phyloP scores from a whole-genome alignment of 2,888 invertebrate species.

The Vanessa cardui region DNA sequence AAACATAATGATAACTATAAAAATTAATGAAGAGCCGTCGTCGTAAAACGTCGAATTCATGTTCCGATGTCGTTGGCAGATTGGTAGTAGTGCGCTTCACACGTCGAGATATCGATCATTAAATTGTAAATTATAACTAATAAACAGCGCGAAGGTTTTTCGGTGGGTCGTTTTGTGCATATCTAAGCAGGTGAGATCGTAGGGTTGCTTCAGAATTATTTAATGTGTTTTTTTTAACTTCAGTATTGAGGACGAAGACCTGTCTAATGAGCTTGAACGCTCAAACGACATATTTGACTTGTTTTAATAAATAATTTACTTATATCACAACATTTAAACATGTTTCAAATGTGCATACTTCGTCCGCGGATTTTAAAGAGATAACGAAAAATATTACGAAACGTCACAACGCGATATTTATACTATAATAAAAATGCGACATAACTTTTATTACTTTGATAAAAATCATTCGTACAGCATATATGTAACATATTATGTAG shows the following conservation, averaged over 20 bases:
- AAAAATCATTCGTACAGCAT: not conserved
- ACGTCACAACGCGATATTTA: not conserved
- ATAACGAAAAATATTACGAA: not conserved
- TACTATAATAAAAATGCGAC: conserved; percentile 3
- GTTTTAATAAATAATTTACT: conserved; percentile 11
- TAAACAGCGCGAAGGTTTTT: conserved; percentile 27
- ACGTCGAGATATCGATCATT: conserved; percentile 40
- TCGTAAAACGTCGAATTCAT: conserved; percentile 46
- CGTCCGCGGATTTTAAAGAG: not conserved
- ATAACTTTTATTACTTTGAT: conserved; percentile 9
- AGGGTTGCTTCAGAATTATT: conserved; percentile 10
- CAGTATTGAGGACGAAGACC: conserved; percentile 14
- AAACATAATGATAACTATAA: conserved; percentile 43
- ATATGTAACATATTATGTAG: not conserved
- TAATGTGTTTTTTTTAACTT: not conserved
- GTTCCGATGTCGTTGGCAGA: conserved; percentile 41
- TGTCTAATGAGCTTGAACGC: conserved; percentile 18
- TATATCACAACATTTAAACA: conserved; percentile 6
- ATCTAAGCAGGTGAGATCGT: conserved; percentile 18
- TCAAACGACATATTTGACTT: conserved; percentile 18
- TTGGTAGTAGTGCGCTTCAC: conserved; percentile 38
- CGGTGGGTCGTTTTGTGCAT: conserved; percentile 25
- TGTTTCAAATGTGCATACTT: not conserved
- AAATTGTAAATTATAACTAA: conserved; percentile 37
- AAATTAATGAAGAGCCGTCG: conserved; percentile 44